Evolutionary conservation across 2,797 vertebrate genomes (phyloP).

Genomic region (Lutjanus argentimaculatus): DNA sequence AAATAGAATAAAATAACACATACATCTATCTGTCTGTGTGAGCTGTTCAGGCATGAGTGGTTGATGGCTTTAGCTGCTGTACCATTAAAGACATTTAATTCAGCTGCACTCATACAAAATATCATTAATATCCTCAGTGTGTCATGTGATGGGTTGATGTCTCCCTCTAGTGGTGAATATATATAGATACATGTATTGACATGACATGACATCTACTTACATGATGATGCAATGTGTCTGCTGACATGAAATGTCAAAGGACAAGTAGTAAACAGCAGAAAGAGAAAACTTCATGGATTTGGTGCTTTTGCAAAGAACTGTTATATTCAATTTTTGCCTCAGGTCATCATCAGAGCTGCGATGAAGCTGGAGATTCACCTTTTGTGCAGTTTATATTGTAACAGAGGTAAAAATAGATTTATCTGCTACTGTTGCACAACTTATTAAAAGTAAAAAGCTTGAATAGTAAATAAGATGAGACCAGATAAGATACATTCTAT

Average conservation of each 20-base stretch:
- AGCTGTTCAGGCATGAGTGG: conserved; percentile 15
- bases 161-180: conserved; percentile 74
- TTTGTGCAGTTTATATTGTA: neutral
- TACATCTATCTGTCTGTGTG: conserved; percentile 17
- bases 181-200: neutral
- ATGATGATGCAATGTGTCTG: neutral
- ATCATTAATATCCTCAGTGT: neutral
- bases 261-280: neutral
- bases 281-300: too few species aligned
- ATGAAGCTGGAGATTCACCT: neutral
- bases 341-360: neutral
- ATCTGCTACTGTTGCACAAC: neutral
- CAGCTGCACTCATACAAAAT: conserved; percentile 34
- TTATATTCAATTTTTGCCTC: neutral
- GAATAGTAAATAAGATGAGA: too few species aligned
- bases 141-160: conserved; percentile 34
- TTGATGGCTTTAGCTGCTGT: conserved; percentile 30
- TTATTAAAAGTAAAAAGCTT: neutral
- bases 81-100: conserved; percentile 15
- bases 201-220: too few species aligned
- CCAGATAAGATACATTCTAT: neutral
- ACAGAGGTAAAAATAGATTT: neutral
- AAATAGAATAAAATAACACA: neutral
- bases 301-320: too few species aligned
- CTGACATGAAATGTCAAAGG: neutral